phyloP scores from a whole-genome alignment of 1,140 invertebrate species.

The Drosophila ohnishii region DNA sequence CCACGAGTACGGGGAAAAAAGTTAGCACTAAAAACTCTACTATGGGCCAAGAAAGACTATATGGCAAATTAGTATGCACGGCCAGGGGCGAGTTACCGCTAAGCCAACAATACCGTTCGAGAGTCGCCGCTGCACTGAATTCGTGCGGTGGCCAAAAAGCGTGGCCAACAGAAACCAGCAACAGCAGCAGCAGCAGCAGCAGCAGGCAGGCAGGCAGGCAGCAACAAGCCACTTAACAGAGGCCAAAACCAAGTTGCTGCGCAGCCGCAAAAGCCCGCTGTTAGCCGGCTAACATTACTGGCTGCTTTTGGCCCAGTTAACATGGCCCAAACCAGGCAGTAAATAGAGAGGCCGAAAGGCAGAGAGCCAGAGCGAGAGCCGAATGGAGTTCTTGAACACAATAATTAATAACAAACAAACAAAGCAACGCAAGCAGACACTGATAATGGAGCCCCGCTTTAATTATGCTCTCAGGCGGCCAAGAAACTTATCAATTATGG shows the following conservation, averaged over 20 bases:
- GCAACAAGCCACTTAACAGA: slow-evolving; percentile 37
- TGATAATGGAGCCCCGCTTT: slow-evolving; percentile 24
- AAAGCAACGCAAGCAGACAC: slow-evolving; percentile 1
- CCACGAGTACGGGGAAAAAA: slow-evolving; percentile 1
- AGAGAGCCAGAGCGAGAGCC: neutral
- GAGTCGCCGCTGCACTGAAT: slow-evolving; percentile 82
- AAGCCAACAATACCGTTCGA: slow-evolving; percentile 82
- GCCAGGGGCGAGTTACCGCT: slow-evolving; percentile 41
- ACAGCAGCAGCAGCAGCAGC: slow-evolving; percentile 11
- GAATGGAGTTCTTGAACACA: slow-evolving; percentile 8
- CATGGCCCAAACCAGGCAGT: slow-evolving; percentile 10
- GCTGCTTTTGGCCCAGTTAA: slow-evolving; percentile 22
- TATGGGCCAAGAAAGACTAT: slow-evolving; percentile 8
- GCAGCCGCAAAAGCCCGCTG: slow-evolving; percentile 57
- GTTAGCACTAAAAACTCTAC: neutral
- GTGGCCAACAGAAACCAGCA: slow-evolving; percentile 40
- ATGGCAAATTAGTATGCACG: slow-evolving; percentile 31
- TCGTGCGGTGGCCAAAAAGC: slow-evolving; percentile 69
- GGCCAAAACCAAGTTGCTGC: slow-evolving; percentile 51
- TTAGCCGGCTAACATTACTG: slow-evolving; percentile 8
- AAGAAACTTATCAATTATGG: slow-evolving; percentile 47
- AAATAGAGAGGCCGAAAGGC: neutral
- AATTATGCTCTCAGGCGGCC: slow-evolving; percentile 27
- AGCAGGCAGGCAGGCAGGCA: neutral
- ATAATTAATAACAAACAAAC: slow-evolving; percentile 29